Base-by-base conservation (phyloP, 2,797 vertebrate genomes). In the Corythornis leucogaster region DNA sequence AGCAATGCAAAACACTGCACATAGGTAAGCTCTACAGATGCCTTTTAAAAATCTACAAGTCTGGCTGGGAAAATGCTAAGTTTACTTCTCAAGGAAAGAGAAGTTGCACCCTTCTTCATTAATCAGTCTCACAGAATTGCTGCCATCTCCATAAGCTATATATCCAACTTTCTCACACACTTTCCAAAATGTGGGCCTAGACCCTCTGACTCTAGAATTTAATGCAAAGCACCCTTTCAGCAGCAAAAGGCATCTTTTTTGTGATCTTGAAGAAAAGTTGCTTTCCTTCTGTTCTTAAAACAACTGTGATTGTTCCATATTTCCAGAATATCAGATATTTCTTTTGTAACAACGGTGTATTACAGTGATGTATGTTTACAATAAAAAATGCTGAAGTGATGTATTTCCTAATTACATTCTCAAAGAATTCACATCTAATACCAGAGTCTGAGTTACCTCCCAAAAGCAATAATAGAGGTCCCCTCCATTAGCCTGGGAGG, bases 321-420 rank as follows among this genome's bases (percentile, higher is more conserved):
- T 79, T 91, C 30, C 63, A 90, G 67, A 86, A 61, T 81, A 94
- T 55, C 6, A 15, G 30, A n/a, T 76, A 55, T 54, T 88, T 81
- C 15, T 89, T 90, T 86, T 30, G 38, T 68, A 87, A 55, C 38
- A 58, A 46, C 14, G 17, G 15, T 35, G 8, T 35, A 46, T 83
- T 80, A 30, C 9, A 31, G 42, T 89, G 91, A 91, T 87, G 64
- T 59, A 92, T 91, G 80, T 73, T 92, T 46, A 91, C 62, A 93
- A 91, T 93, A 94, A 92, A 91, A 85, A 81, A 61, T 8, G 61
- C n/a, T 79, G n/a, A 89, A 87, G 46, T 84, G 91, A 90, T 93
- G 10, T 58, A 92, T 90, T 75, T 80, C 68, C 58, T 91, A 92
- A 93, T 94, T 91, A 69, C 26, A 33, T 85, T 76, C 68, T 89